These are phyloP conservation scores for Toxotes jaculatrix DNA, from an alignment of 2,113 vertebrate species.

Conservation along the genomic window DNA sequence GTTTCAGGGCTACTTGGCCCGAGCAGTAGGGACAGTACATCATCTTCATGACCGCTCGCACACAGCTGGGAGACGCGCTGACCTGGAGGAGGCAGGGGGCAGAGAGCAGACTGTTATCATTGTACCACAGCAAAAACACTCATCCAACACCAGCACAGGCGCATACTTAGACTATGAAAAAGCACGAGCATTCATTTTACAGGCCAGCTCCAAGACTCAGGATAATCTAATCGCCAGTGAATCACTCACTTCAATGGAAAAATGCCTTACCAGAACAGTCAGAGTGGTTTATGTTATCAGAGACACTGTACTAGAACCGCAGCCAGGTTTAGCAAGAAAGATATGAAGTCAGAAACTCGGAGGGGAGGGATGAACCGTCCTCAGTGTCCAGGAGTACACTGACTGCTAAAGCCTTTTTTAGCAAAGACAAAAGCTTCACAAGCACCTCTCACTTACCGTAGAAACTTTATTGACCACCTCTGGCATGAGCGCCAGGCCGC, in stretches of 20 bases:
- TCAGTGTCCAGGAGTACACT: not conserved
- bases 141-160: conserved; percentile 26
- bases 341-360: conserved; percentile 34
- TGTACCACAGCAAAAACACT: conserved; percentile 29
- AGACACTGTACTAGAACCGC: conserved; percentile 20
- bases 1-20: conserved; percentile 93
- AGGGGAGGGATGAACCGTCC: conserved; percentile 18
- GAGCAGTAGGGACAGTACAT: conserved; percentile 95
- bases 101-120: conserved; percentile 40
- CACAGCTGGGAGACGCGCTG: conserved; percentile 90
- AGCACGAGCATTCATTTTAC: conserved; percentile 33
- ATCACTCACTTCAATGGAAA: conserved; percentile 62
- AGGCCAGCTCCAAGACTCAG: conserved; percentile 42
- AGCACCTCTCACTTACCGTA: conserved; percentile 62
- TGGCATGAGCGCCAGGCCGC: conserved; percentile 89
- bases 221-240: conserved; percentile 62
- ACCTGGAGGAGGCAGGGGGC: conserved; percentile 83
- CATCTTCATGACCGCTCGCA: conserved; percentile 94
- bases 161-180: conserved; percentile 38
- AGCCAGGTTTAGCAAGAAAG: conserved; percentile 28
- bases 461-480: conserved; percentile 94
- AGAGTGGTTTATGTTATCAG: conserved; percentile 61
- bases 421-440: not conserved
- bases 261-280: conserved; percentile 47
- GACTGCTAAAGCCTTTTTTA: conserved; percentile 3